Base-by-base conservation (phyloP, 2,113 vertebrate genomes). In the Pygathrix nemaeus region DNA sequence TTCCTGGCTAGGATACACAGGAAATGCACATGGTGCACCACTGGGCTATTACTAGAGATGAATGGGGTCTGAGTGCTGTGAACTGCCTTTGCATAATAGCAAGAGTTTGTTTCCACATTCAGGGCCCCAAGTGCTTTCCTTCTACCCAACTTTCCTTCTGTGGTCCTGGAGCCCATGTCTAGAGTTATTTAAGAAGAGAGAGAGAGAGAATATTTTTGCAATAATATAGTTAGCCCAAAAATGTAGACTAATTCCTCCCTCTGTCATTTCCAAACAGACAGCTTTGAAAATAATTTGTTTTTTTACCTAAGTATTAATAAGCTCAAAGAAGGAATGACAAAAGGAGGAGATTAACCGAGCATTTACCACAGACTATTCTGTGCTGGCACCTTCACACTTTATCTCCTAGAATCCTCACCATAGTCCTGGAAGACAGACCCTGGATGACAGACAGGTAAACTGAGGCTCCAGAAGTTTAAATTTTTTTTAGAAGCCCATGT, bases 351-450 rank as follows among this genome's bases (percentile, higher is more conserved):
- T 78, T 45, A 55, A 48, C 21, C 17, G 45, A 79, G n/a, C 10
- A 12, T 30, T 25, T 48, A 57, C 55, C 2, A 0, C 25, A 48
- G 59, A 16, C 10, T 4, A 8, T 23, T 30, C 30, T 35, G 0
- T 55, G 73, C 20, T 40, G 52, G 12, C 0, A 2, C 2, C 0
- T 1, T 57, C 27, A 32, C 2, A 6, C 10, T n/a, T 10, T 18
- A 8, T 23, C 23, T 73, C 11, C 10, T 59, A 4, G 5, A 16
- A 23, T 43, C n/a, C 21, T 80, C 30, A 88, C 64, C 14, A 30
- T 13, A 8, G 20, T 0, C 11, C 27, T 35, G 11, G 50, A 66
- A 80, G 48, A 23, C 14, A 91, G 80, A 83, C 64, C 10, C 10
- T 0, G 3, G 20, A 32, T 78, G 64, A 80, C 2, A 40, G 38